Conservation (phyloP, 2,888 invertebrate genomes). For the Eupithecia subumbrata region DNA sequence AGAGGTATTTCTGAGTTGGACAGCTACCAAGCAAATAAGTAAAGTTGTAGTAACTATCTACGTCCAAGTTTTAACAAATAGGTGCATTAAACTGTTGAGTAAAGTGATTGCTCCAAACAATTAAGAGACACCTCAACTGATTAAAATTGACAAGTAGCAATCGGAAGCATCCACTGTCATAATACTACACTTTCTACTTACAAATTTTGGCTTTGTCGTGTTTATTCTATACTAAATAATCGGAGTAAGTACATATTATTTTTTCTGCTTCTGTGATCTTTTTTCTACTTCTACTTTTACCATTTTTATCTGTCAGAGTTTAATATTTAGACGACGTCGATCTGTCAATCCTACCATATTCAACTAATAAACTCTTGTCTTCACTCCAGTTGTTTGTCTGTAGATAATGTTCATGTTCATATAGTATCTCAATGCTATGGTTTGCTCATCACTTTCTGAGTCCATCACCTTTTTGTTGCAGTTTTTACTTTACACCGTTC, state of each 20-base stretch:
- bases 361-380: not conserved
- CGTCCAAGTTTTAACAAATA: not conserved
- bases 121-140: not conserved
- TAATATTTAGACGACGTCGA: too few species aligned
- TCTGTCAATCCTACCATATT: too few species aligned
- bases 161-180: too few species aligned
- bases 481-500: slow-evolving; percentile 71
- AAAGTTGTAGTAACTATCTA: too few species aligned
- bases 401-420: not conserved
- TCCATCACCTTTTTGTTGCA: slow-evolving; percentile 77
- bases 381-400: not conserved
- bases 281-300: too few species aligned
- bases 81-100: not conserved
- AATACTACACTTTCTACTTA: too few species aligned
- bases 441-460: slow-evolving; percentile 13
- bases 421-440: slow-evolving; percentile 9
- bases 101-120: not conserved
- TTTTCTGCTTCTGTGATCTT: too few species aligned
- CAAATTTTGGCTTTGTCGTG: too few species aligned
- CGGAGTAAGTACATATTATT: too few species aligned
- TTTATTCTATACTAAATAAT: too few species aligned
- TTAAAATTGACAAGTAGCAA: not conserved
- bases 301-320: too few species aligned
- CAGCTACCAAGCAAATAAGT: not conserved
- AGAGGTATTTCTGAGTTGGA: not conserved